Base-by-base conservation (phyloP, 2,888 invertebrate genomes). In the Drosophila mulleri region DNA sequence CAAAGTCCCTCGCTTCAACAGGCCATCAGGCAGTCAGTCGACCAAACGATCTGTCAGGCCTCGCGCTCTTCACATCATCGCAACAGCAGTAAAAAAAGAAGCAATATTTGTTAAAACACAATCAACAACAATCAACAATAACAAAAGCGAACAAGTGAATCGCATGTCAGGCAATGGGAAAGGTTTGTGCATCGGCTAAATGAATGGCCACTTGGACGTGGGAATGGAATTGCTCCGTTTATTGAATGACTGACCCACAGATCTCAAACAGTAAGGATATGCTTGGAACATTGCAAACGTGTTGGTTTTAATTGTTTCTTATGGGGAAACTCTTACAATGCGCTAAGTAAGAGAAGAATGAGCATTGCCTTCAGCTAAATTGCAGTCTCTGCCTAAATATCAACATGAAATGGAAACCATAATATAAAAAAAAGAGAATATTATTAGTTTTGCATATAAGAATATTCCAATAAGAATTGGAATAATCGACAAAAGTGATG, bases 11-110 rank as follows among this genome's bases (percentile, higher is more conserved):
- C 35, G 60, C 63, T 66, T 68, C 72, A 65, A 72, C 75, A 67
- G 37, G 42, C 64, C 78, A 78, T 75, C 83, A 79, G 50, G 44
- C 72, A 67, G 87, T 72, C 88, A 81, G 80, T 74, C 83, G 61
- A 67, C 35, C 57, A 78, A 84, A 72, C 83, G 86, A 88, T 88
- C 88, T 83, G 88, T 80, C 86, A 85, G 80, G 88, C 70, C 68
- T 74, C 56, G 41, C 48, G 56, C 62, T 57, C 44, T 61, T 50
- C 53, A 62, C 70, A 75, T 70, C 60, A 81, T 18, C 47, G 60
- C 59, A 26, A 68, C 65, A 29, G 5, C 1, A 14, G 14, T n/a
- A n/a, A 48, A 48, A 35, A 37, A 37, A 12, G 1, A 29, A 29
- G 1, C 5, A 37, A 75, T 79, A 75, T 75, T 77, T 77, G 71